Conservation (phyloP, 2,113 vertebrate genomes). For the Scolopax mira region DNA sequence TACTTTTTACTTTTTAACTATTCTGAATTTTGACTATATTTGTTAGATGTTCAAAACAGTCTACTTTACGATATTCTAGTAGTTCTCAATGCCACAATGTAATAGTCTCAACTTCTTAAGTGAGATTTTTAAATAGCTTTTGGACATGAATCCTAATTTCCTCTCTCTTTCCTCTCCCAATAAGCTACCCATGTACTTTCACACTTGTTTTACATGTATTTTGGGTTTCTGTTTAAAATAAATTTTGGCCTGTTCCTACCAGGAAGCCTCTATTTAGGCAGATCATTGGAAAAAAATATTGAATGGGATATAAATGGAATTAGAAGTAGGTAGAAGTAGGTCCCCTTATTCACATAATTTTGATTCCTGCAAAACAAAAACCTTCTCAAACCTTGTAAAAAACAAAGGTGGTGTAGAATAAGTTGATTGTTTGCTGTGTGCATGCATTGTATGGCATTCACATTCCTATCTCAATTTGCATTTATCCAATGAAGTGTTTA, state of each 20-base stretch:
- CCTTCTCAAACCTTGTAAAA: neutral
- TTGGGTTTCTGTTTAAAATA: neutral
- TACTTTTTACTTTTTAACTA: neutral
- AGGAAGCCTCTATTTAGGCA: neutral
- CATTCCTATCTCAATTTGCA: neutral
- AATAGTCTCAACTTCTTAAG: neutral
- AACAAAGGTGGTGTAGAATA: neutral
- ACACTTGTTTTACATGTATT: neutral
- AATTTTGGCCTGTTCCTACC: neutral
- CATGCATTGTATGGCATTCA: neutral
- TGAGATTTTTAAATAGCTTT: neutral
- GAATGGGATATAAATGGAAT: neutral
- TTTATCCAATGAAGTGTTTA: neutral
- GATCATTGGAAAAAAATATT: neutral
- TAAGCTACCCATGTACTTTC: neutral
- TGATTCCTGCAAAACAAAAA: neutral
- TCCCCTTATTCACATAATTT: neutral
- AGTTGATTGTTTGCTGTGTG: neutral
- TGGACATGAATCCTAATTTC: neutral
- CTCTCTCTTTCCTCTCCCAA: neutral
- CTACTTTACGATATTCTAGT: neutral
- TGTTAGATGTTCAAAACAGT: neutral
- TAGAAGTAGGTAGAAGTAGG: neutral
- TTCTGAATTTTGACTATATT: neutral
- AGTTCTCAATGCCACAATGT: neutral